Base-by-base conservation (phyloP, 2,113 vertebrate genomes). In the Manacus vitellinus region DNA sequence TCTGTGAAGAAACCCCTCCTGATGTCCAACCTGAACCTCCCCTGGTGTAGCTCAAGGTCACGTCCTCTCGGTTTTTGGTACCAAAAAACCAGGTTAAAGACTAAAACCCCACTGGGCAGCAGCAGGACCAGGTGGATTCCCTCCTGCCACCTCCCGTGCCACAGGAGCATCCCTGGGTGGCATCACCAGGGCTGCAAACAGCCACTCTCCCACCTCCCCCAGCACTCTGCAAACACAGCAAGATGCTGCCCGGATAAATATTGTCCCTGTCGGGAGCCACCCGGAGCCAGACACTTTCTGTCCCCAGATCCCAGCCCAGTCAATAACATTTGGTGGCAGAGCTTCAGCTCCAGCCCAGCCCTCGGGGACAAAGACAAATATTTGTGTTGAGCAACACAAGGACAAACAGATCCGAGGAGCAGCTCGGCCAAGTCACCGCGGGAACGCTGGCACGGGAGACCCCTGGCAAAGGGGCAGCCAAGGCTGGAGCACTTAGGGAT, bases 251-350 rank as follows among this genome's bases (percentile, higher is more conserved):
- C 44, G 2, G 55, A 41, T 8, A 28, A 52, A 71, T 0, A 2
- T 0, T 33, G 63, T 24, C 54, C 1, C 1, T n/a, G 58, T 19
- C 46, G 0, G n/a, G 1, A 24, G 55, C 78, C 18, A 0, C 3
- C 15, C 2, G 1, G 67, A 87, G 59, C 78, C 82, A 30, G 89
- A 9, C 28, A 2, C 62, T 70, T 35, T 11, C 54, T 23, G 66
- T 74, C 71, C 90, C 92, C 80, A 49, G 1, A 14, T 1, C 62
- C 66, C 4, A 55, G 56, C 79, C 61, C 72, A 15, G 62, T 8
- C 87, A 66, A 80, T 35, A 80, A 84, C 59, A 3, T 14, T 47
- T 16, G 75, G 59, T 33, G 44, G 67, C 80, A 63, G 5, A 83
- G 85, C 51, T 78, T 24, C 76, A 3, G 18, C 52, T 33, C 47